Conservation (phyloP, 2,888 invertebrate genomes). For the Odiellus spinosus region DNA sequence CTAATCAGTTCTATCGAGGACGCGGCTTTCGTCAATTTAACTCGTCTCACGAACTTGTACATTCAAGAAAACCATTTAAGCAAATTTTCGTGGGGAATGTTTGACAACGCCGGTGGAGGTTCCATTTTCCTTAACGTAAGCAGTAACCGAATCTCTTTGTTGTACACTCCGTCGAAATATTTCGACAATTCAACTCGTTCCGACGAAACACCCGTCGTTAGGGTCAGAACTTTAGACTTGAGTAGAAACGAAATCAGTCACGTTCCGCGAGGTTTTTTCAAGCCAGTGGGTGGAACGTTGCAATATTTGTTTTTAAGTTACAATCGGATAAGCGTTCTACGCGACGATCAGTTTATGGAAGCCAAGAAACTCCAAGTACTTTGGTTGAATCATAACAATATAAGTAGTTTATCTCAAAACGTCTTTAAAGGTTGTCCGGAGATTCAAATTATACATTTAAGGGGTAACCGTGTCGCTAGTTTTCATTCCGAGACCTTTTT, state of each 20-base stretch:
- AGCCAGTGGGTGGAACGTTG: slow-evolving; percentile 45
- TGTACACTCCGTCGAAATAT: slow-evolving; percentile 25
- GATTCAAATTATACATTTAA: slow-evolving; percentile 12
- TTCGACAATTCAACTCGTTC: neutral
- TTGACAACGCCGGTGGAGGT: slow-evolving; percentile 48
- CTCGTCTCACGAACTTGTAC: slow-evolving; percentile 58
- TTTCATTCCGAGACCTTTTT: neutral
- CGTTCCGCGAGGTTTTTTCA: slow-evolving; percentile 45
- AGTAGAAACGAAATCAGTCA: slow-evolving; percentile 49
- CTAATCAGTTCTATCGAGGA: slow-evolving; percentile 52
- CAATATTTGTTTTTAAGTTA: slow-evolving; percentile 52
- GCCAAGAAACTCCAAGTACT: slow-evolving; percentile 11
- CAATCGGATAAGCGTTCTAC: slow-evolving; percentile 52
- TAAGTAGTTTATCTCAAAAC: slow-evolving; percentile 9
- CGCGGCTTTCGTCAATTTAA: slow-evolving; percentile 56
- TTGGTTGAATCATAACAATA: slow-evolving; percentile 9
- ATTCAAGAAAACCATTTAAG: slow-evolving; percentile 57
- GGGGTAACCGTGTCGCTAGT: neutral
- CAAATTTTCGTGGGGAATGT: slow-evolving; percentile 47
- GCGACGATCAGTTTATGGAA: slow-evolving; percentile 31
- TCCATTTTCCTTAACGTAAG: slow-evolving; percentile 35
- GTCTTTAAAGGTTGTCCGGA: slow-evolving; percentile 12
- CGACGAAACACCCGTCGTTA: slow-evolving; percentile 6
- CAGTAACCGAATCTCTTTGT: slow-evolving; percentile 12
- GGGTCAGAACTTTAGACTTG: slow-evolving; percentile 39